phyloP scores from a whole-genome alignment of 2,113 vertebrate species.

The Lamprotornis superbus region DNA sequence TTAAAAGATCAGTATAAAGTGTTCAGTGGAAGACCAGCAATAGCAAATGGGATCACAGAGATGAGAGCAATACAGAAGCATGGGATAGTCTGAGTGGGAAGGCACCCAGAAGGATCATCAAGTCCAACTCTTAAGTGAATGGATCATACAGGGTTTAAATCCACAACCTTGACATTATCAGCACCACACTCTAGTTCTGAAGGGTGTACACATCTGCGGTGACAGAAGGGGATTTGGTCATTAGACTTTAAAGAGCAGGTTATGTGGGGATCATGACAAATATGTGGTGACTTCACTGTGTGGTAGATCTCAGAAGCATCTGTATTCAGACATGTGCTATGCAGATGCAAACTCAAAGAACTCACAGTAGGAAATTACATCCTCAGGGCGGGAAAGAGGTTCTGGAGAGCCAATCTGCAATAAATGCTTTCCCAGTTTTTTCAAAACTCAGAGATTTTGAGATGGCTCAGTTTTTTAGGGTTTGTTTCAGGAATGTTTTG shows the following conservation, averaged over 20 bases:
- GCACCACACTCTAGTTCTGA: not conserved
- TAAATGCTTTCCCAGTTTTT: not conserved
- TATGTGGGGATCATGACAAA: not conserved
- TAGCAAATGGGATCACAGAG: not conserved
- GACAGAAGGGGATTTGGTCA: not conserved
- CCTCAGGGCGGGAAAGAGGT: not conserved
- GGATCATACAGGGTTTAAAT: not conserved
- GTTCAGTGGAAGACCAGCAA: not conserved
- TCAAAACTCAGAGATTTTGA: not conserved
- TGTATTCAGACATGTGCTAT: not conserved
- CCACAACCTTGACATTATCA: not conserved
- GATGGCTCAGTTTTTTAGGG: not conserved
- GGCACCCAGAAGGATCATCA: not conserved
- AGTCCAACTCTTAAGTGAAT: not conserved
- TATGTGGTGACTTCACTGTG: not conserved
- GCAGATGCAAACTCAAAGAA: not conserved
- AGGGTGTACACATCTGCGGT: not conserved
- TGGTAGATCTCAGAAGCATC: not conserved
- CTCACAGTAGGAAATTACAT: not conserved
- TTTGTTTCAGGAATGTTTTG: not conserved
- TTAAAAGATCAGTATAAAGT: not conserved
- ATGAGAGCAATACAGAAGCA: not conserved
- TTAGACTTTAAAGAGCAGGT: not conserved
- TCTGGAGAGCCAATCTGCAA: not conserved
- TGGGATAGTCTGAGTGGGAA: fast-evolving